Conservation (phyloP, 2,113 vertebrate species). For the Podarcis cretensis region DNA sequence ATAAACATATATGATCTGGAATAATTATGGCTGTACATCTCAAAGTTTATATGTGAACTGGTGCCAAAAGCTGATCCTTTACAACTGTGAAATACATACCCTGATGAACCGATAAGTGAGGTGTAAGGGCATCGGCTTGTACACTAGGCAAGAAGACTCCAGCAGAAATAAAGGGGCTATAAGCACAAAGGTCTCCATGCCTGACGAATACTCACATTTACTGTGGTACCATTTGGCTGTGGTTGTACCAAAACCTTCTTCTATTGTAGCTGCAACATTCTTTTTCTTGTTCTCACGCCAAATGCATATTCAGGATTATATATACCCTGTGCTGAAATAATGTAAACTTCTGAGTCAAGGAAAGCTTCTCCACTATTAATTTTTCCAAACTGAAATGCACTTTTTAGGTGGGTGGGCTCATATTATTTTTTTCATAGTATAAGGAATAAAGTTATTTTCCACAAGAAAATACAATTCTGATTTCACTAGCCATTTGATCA, state of each 20-base stretch:
- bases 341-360: not conserved
- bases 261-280: not conserved
- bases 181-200: not conserved
- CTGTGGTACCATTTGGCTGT: not conserved
- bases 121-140: conserved; percentile 23
- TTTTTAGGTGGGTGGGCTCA: too few species aligned
- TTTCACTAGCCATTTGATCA: too few species aligned
- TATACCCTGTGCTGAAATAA: not conserved
- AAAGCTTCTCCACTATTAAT: not conserved
- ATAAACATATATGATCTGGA: conserved; percentile 58
- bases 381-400: too few species aligned
- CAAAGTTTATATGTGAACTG: conserved; percentile 46
- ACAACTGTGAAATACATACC: conserved; percentile 38
- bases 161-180: not conserved
- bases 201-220: not conserved
- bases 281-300: not conserved
- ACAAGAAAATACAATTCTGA: too few species aligned
- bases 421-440: too few species aligned
- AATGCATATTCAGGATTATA: not conserved
- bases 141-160: conserved; percentile 45
- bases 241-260: not conserved
- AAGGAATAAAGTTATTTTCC: too few species aligned
- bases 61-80: conserved; percentile 56
- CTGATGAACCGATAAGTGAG: conserved; percentile 60
- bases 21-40: conserved; percentile 54